Evolutionary conservation across 2,888 invertebrate species (phyloP).

Genomic region (Strigamia transsilvanica): DNA sequence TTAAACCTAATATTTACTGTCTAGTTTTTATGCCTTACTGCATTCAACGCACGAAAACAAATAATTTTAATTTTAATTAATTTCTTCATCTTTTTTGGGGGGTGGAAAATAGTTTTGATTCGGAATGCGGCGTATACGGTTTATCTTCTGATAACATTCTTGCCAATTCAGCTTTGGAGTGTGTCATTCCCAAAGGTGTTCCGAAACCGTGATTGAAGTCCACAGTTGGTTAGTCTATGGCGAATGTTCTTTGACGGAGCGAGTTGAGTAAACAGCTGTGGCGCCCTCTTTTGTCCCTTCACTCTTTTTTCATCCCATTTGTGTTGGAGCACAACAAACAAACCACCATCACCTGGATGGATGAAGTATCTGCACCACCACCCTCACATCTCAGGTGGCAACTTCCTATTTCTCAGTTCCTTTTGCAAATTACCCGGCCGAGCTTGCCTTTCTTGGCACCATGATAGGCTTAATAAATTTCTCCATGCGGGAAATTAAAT

Average conservation of each 20-base stretch:
- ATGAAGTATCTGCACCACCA: conserved; percentile 6
- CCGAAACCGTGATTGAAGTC: conserved; percentile 38
- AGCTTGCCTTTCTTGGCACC: not conserved
- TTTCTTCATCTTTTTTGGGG: not conserved
- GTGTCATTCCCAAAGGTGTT: conserved; percentile 33
- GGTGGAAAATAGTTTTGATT: too few species aligned
- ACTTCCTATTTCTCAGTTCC: not conserved
- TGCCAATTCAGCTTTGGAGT: conserved; percentile 29
- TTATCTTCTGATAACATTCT: conserved; percentile 24
- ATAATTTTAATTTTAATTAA: not conserved
- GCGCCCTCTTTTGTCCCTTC: conserved; percentile 45
- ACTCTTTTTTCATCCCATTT: conserved; percentile 39
- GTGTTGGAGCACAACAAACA: conserved; percentile 52
- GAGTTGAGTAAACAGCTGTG: conserved; percentile 49
- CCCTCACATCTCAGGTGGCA: conserved; percentile 46
- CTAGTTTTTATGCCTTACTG: too few species aligned
- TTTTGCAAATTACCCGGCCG: conserved; percentile 37
- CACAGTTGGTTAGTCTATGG: conserved; percentile 34
- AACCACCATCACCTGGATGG: conserved; percentile 29
- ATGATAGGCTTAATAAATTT: conserved; percentile 47
- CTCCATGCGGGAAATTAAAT: conserved; percentile 46
- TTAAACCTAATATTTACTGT: too few species aligned
- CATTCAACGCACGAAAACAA: too few species aligned
- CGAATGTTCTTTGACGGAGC: conserved; percentile 42
- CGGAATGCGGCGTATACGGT: not conserved